Base-by-base conservation (phyloP, 1,140 invertebrate species). In the Chironomus striatipennis region DNA sequence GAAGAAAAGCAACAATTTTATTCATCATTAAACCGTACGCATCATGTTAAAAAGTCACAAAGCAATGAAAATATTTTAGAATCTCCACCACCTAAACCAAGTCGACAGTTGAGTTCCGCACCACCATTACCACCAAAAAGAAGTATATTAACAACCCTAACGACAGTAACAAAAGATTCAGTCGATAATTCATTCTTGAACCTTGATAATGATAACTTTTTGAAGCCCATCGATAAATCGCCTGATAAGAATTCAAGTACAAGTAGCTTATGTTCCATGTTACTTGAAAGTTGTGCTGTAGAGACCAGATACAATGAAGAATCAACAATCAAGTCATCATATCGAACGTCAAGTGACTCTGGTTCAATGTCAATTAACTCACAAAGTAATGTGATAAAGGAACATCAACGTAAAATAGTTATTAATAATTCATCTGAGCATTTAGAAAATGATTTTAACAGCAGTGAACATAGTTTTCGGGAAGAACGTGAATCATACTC, bases 61-160 rank as follows among this genome's bases (percentile, higher is more conserved):
- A 92, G 91, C 78, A 90, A 90, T 6, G 91, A 93, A 82, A 82
- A 80, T 77, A 84, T 85, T 74, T 76, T 85, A 75, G 87, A 89
- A 82, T 84, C 85, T 73, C 88, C 92, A 74, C 94, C 94, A 73
- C 94, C 94, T 3, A 96, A 96, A 84, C 94, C 94, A 67, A 57
- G 9, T 57, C 47, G 47, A 57, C 47, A 10, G 47, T 57, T n/a
- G n/a, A 57, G 10, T 57, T 10, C 10, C n/a, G 10, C 47, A n/a
- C 47, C 65, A 9, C 65, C 20, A 18, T 21, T 21, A 20, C 65
- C 65, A 17, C 17, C 17, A 18, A 70, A 70, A 5, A 70, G 18
- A 21, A 34, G 24, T 5, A 34, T 34, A 70, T 21, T 70, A 6
- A 70, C 6, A 70, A 12, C 12, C 8, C 5, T 34, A 34, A 34